These are phyloP conservation scores for Drosophila prosaltans DNA, from an alignment of 1,140 invertebrate species.

Conservation along the genomic window DNA sequence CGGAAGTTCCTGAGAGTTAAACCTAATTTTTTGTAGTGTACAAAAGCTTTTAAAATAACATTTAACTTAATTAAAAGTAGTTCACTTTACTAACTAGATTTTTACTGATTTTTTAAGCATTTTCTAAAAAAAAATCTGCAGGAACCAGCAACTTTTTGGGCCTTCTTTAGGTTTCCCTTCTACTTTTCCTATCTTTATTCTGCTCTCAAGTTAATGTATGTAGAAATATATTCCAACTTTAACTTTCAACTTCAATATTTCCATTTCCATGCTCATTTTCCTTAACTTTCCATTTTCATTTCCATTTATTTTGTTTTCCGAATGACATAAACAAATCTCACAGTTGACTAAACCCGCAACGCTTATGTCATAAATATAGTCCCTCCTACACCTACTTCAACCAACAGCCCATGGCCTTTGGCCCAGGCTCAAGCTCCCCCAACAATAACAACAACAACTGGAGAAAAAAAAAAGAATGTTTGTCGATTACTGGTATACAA, in stretches of 20 bases:
- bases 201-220: too few species aligned
- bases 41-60: too few species aligned
- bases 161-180: too few species aligned
- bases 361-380: constrained; percentile 68
- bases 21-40: too few species aligned
- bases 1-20: too few species aligned
- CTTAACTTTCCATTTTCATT: constrained; percentile 32
- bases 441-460: neutral
- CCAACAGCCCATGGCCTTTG: neutral
- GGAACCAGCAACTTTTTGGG: too few species aligned
- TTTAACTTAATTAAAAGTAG: too few species aligned
- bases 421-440: too few species aligned
- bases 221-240: neutral
- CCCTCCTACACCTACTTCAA: neutral
- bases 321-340: constrained; percentile 71
- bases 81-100: too few species aligned
- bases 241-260: neutral
- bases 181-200: too few species aligned
- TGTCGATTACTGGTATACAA: constrained; percentile 33
- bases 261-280: constrained; percentile 7
- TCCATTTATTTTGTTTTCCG: constrained; percentile 35
- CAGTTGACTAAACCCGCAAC: constrained; percentile 61
- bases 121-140: too few species aligned
- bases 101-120: too few species aligned
- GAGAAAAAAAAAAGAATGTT: constrained; percentile 34